phyloP scores from a whole-genome alignment of 2,797 vertebrate species.

The Florisuga fusca region DNA sequence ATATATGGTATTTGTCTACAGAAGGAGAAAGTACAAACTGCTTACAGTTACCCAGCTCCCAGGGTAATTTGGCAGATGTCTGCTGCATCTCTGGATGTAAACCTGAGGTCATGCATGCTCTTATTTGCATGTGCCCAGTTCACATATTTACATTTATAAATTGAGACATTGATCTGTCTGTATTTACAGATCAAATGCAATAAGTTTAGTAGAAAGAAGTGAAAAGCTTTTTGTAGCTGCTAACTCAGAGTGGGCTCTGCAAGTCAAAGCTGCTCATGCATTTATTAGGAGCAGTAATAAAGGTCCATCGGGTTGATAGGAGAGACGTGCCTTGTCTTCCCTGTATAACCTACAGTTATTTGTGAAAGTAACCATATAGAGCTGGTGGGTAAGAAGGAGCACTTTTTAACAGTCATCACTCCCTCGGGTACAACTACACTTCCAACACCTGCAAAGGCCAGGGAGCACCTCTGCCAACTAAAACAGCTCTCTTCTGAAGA shows the following conservation, averaged over 20 bases:
- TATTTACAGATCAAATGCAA: not conserved
- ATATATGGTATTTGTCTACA: not conserved
- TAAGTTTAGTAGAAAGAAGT: not conserved
- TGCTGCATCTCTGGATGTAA: not conserved
- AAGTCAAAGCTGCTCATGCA: not conserved
- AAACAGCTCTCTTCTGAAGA: conserved; percentile 8
- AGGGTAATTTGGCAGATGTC: not conserved
- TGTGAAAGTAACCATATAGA: not conserved
- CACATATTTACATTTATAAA: not conserved
- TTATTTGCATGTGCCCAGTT: not conserved
- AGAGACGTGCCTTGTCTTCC: not conserved
- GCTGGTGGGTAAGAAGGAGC: not conserved
- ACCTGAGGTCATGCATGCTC: not conserved
- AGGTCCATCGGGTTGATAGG: not conserved
- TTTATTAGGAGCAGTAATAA: not conserved
- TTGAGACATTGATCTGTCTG: not conserved
- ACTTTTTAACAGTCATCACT: not conserved
- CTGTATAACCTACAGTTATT: not conserved
- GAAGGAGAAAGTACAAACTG: not conserved
- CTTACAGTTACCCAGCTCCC: not conserved
- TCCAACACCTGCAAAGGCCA: conserved; percentile 16
- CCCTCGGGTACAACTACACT: not conserved
- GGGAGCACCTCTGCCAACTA: not conserved
- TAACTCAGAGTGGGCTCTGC: not conserved
- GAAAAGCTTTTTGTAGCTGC: not conserved